Base-by-base conservation (phyloP, 2,888 invertebrate species). In the Eueremaeus valkanovi region DNA sequence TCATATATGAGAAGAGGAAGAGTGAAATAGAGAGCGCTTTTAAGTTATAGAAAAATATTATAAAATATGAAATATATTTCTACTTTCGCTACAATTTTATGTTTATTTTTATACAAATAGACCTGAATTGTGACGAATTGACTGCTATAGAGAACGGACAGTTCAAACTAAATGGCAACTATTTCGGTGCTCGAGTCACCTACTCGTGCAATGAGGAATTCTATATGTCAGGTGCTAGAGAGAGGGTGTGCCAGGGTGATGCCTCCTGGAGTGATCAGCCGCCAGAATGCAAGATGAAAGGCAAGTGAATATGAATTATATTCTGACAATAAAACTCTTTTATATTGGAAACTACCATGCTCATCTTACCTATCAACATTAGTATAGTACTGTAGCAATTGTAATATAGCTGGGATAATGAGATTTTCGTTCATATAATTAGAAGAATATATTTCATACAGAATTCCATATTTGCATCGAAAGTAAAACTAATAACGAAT, bases 171-270 rank as follows among this genome's bases (percentile, higher is more conserved):
- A 93, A 93, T 29, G 86, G 89, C 78, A 68, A 77, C 31, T 87
- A 91, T 63, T 95, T 95, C 82, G 92, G 92, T 0, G 91, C 91
- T 79, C 89, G 90, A 76, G 92, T 93, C 0, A 88, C 88, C 42
- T 95, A 94, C 84, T 88, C 90, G 6, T 97, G 97, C 83, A 91
- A 93, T 24, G 89, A 91, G 73, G 94, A 93, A 0, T 94, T 90
- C 84, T 91, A 91, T 82, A 90, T 95, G 77, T 91, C 93, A 0
- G 95, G 95, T 0, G 86, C 92, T 0, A 89, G 91, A 81, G 92
- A 92, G 82, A 86, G 95, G 73, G 88, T 89, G 3, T 85, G 85
- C 78, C 79, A 81, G 42, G 81, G 81, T 18, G 80, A 81, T 40
- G 84, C 83, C 9, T 76, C 76, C 0, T 84, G 84, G 84, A 79